Percentiles rank a stretch among this genome's conserved stretches.
These are phyloP conservation scores for Drosophila miranda DNA, from an alignment of 1,140 invertebrate genomes.

Conservation along the genomic window DNA sequence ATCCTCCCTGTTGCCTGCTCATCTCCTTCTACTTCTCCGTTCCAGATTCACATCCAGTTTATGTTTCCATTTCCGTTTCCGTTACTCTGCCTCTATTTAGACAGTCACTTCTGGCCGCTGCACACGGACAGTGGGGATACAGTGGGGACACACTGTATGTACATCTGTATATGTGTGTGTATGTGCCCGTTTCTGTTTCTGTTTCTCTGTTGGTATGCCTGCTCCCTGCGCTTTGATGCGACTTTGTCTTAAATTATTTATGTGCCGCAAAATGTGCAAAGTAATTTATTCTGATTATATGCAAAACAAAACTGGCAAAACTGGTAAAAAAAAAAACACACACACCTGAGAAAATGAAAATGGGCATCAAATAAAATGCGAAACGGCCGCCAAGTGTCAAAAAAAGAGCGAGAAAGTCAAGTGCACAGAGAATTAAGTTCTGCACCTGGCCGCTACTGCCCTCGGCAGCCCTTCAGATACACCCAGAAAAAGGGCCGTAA, in stretches of 20 bases:
- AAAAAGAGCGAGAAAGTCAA: constrained; percentile 54
- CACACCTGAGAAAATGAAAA: constrained; percentile 34
- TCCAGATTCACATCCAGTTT: constrained; percentile 17
- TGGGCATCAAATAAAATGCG: constrained; percentile 68
- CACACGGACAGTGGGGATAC: constrained; percentile 12
- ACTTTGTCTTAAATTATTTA: constrained; percentile 69
- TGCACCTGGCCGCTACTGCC: constrained; percentile 53
- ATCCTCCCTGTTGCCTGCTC: not conserved
- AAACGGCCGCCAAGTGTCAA: constrained; percentile 74
- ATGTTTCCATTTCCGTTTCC: constrained; percentile 40
- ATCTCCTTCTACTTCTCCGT: constrained; percentile 6
- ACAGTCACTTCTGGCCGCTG: constrained; percentile 40
- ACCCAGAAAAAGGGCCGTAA: constrained; percentile 48
- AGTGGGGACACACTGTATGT: not conserved
- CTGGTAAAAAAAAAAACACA: constrained; percentile 2
- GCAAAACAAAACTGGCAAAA: constrained; percentile 40
- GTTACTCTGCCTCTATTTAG: constrained; percentile 31
- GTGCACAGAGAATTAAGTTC: constrained; percentile 73
- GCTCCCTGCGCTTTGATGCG: constrained; percentile 32
- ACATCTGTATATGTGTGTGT: not conserved
- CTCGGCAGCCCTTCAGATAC: constrained; percentile 10
- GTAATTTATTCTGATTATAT: constrained; percentile 80
- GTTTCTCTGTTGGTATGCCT: constrained; percentile 10
- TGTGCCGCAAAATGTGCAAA: constrained; percentile 78
- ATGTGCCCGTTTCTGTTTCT: not conserved